These are phyloP conservation scores for Scaptomyza polygonia DNA, from an alignment of 2,888 invertebrate genomes.

Conservation along the genomic window DNA sequence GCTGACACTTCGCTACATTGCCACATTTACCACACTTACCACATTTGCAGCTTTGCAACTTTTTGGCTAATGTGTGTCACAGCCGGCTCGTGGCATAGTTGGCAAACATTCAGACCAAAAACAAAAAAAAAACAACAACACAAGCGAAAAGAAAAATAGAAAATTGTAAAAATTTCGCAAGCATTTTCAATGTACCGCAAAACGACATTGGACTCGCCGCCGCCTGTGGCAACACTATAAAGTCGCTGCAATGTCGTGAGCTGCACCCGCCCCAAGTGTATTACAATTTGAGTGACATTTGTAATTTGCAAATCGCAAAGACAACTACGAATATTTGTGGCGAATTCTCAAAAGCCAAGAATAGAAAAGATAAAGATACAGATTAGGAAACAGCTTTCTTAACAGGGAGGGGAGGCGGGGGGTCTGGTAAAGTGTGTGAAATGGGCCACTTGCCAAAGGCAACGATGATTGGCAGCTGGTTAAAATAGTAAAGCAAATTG, in stretches of 20 bases:
- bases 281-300: slow-evolving; percentile 55
- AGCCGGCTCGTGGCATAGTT: slow-evolving; percentile 71
- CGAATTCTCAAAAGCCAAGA: slow-evolving; percentile 20
- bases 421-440: slow-evolving; percentile 59
- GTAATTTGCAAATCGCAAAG: slow-evolving; percentile 49
- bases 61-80: slow-evolving; percentile 52
- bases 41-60: slow-evolving; percentile 41
- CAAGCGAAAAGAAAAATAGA: slow-evolving; percentile 8
- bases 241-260: slow-evolving; percentile 33
- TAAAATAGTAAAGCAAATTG: slow-evolving; percentile 12
- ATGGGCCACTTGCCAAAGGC: slow-evolving; percentile 60
- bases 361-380: slow-evolving; percentile 25
- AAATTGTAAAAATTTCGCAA: slow-evolving; percentile 58
- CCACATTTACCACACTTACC: slow-evolving; percentile 28
- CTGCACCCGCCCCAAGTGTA: slow-evolving; percentile 25
- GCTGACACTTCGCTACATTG: slow-evolving; percentile 34
- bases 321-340: slow-evolving; percentile 20
- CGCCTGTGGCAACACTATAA: slow-evolving; percentile 29
- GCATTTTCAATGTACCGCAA: slow-evolving; percentile 49
- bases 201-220: slow-evolving; percentile 44
- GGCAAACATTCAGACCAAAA: slow-evolving; percentile 52
- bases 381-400: slow-evolving; percentile 49
- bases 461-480: slow-evolving; percentile 45
- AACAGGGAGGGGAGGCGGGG: too few species aligned
- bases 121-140: background rate